phyloP scores from a whole-genome alignment of 2,797 vertebrate species.

The Apodemus agrarius region DNA sequence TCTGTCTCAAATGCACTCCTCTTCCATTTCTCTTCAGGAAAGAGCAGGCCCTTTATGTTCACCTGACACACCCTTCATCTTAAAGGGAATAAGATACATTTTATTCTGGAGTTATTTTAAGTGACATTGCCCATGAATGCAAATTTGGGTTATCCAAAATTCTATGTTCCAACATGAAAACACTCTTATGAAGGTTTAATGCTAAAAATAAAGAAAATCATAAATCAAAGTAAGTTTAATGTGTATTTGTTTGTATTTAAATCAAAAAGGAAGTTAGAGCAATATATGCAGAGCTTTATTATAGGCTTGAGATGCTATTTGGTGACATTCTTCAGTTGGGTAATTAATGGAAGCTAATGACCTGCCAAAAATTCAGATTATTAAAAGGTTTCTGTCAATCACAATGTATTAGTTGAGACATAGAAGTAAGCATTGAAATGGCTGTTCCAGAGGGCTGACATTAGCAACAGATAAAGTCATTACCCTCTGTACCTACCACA shows the following conservation, averaged over 20 bases:
- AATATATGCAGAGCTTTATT: neutral
- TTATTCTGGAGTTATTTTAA: neutral
- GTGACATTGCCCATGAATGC: neutral
- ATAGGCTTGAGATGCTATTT: neutral
- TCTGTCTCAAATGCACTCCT: neutral
- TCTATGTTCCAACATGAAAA: neutral
- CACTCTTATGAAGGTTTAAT: neutral
- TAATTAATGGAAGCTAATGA: neutral
- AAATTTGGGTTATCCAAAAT: neutral
- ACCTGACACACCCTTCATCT: neutral
- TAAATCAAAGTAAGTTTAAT: neutral
- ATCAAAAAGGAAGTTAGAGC: neutral
- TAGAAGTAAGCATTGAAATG: neutral
- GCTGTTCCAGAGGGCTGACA: neutral
- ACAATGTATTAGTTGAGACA: neutral
- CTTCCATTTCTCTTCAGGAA: neutral
- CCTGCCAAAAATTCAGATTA: neutral
- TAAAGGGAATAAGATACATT: neutral
- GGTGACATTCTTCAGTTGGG: neutral
- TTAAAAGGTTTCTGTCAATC: neutral
- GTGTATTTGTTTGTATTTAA: neutral
- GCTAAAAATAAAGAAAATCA: neutral
- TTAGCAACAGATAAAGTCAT: neutral
- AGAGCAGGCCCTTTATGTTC: neutral
- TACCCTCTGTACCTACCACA: neutral